A percentile compares a stretch with the other conserved stretches of the same genome.
phyloP scores from a whole-genome alignment of 2,888 invertebrate genomes.

The Lapara coniferarum region DNA sequence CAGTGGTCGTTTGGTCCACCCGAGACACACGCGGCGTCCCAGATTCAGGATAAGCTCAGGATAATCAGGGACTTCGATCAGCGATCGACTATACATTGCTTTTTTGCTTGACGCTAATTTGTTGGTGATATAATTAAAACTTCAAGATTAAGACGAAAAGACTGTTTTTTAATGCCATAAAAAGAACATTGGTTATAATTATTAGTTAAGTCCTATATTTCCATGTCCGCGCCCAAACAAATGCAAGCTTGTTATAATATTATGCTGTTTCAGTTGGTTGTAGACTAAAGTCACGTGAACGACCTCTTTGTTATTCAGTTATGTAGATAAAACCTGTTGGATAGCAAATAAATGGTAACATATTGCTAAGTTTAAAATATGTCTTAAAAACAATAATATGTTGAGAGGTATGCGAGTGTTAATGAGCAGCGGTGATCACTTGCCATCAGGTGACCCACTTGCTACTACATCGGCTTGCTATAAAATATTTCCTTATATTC shows the following conservation, averaged over 20 bases:
- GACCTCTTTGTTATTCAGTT: no score
- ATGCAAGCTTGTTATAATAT: neutral
- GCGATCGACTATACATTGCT: conserved; percentile 18
- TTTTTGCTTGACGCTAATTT: conserved; percentile 1
- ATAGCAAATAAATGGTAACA: no score
- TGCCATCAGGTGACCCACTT: no score
- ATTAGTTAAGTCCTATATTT: neutral
- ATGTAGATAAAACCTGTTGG: no score
- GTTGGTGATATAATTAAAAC: neutral
- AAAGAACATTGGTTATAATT: no score
- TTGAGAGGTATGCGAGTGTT: no score
- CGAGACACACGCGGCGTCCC: conserved; percentile 31
- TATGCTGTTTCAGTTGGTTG: neutral
- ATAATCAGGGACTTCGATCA: conserved; percentile 32
- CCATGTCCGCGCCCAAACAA: neutral
- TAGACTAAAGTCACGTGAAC: no score
- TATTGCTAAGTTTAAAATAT: no score
- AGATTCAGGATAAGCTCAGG: conserved; percentile 38
- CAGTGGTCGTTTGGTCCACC: neutral
- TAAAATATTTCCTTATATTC: no score
- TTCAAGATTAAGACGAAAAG: neutral
- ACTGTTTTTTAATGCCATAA: neutral
- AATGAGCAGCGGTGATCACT: no score
- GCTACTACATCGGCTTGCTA: no score
- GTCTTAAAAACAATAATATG: no score